Conservation (phyloP, 1,140 invertebrate species). For the Epicauta chinensis region DNA sequence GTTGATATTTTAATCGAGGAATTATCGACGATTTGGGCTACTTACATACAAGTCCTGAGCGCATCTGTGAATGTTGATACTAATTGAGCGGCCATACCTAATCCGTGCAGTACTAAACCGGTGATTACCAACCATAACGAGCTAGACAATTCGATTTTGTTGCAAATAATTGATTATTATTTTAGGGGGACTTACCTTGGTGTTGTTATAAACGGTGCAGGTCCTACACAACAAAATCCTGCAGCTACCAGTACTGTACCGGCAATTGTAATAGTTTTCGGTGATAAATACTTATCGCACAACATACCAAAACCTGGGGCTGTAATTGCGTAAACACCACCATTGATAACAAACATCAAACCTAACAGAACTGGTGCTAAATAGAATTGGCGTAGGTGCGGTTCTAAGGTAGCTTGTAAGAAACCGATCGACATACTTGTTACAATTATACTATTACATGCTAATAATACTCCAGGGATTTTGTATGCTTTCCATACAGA, state of each 20-base stretch:
- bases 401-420: slow-evolving; percentile 73
- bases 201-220: slow-evolving; percentile 62
- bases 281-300: slow-evolving; percentile 60
- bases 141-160: slow-evolving; percentile 44
- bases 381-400: slow-evolving; percentile 68
- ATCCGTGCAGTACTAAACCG: slow-evolving; percentile 67
- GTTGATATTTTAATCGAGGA: too few species aligned
- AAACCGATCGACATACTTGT: slow-evolving; percentile 78
- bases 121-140: slow-evolving; percentile 59
- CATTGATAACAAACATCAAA: slow-evolving; percentile 82
- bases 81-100: slow-evolving; percentile 73
- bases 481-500: slow-evolving; percentile 56
- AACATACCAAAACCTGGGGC: slow-evolving; percentile 77
- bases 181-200: slow-evolving; percentile 48
- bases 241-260: slow-evolving; percentile 58
- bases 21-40: too few species aligned
- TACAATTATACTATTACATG: slow-evolving; percentile 61
- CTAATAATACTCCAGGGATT: slow-evolving; percentile 63
- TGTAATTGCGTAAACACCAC: slow-evolving; percentile 74
- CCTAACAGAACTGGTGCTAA: slow-evolving; percentile 70
- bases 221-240: slow-evolving; percentile 68
- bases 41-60: slow-evolving; percentile 66
- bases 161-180: slow-evolving; percentile 1
- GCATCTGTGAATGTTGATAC: slow-evolving; percentile 77
- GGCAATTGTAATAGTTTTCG: slow-evolving; percentile 61